phyloP scores from a whole-genome alignment of 1,140 invertebrate species.

The Dinothrombium tinctorium region DNA sequence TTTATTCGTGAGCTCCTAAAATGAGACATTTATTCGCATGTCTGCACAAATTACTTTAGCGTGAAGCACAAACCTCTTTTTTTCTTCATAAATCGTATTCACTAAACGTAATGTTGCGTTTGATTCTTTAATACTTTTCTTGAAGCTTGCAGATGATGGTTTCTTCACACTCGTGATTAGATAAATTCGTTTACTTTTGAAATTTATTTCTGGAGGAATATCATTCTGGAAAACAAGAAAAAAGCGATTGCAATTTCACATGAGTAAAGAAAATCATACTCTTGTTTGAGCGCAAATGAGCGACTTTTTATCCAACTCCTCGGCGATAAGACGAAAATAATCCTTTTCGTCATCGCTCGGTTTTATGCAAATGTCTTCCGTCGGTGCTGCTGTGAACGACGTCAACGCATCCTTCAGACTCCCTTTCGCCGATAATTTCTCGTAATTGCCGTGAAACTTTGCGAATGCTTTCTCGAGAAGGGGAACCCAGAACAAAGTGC shows the following conservation, averaged over 20 bases:
- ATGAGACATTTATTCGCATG: background rate
- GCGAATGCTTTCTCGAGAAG: constrained; percentile 93
- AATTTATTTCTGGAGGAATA: background rate
- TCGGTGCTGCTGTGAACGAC: constrained; percentile 60
- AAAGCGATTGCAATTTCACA: background rate
- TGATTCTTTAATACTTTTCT: background rate
- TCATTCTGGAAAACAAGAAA: no score
- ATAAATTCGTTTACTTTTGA: background rate
- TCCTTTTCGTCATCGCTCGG: background rate
- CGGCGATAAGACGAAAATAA: background rate
- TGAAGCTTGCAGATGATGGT: constrained; percentile 1
- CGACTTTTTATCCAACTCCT: constrained; percentile 5
- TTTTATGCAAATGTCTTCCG: background rate
- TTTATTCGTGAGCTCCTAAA: background rate
- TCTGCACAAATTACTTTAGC: background rate
- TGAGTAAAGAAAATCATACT: constrained; percentile 4
- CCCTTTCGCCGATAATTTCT: constrained; percentile 71
- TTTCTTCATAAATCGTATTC: background rate
- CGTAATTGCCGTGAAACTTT: constrained; percentile 81
- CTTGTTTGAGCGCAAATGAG: constrained; percentile 7
- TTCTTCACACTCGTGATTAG: constrained; percentile 2
- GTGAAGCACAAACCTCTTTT: background rate
- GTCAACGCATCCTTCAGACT: constrained; percentile 92
- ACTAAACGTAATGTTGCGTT: background rate
- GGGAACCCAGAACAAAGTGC: constrained; percentile 66